phyloP scores from a whole-genome alignment of 2,797 vertebrate species.

The Graptemys geographica region DNA sequence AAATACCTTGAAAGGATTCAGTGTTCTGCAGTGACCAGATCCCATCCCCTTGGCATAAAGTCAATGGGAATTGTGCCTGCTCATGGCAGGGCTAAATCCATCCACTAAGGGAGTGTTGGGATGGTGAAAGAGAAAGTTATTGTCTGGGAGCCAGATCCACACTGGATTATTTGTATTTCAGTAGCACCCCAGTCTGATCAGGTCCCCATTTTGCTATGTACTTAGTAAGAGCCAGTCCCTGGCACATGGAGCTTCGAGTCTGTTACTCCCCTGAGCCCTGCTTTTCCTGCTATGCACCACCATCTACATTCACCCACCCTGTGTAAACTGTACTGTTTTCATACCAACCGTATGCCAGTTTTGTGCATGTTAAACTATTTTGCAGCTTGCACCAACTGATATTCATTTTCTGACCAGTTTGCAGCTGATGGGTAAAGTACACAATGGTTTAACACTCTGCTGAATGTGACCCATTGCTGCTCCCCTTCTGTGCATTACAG shows the following conservation, averaged over 20 bases:
- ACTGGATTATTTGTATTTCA: neutral
- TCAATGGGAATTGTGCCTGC: neutral
- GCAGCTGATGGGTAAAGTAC: neutral
- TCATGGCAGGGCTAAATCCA: neutral
- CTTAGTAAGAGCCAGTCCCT: too few species aligned
- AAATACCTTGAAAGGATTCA: too few species aligned
- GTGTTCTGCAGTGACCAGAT: neutral
- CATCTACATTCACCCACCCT: neutral
- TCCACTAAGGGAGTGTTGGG: neutral
- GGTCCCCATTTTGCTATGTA: neutral
- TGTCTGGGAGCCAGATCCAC: neutral
- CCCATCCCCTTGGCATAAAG: neutral
- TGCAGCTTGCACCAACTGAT: neutral
- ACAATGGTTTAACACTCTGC: neutral
- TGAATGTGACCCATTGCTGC: slow-evolving; percentile 31
- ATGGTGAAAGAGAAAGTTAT: neutral
- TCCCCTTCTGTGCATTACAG: slow-evolving; percentile 39
- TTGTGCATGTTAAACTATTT: neutral
- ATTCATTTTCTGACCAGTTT: neutral
- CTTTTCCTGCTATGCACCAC: neutral
- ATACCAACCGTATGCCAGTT: neutral
- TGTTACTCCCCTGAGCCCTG: neutral
- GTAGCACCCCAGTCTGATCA: neutral
- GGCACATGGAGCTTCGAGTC: neutral
- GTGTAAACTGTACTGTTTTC: neutral